These are phyloP conservation scores for Andrena minutula DNA, from an alignment of 2,888 invertebrate species.

Conservation along the genomic window DNA sequence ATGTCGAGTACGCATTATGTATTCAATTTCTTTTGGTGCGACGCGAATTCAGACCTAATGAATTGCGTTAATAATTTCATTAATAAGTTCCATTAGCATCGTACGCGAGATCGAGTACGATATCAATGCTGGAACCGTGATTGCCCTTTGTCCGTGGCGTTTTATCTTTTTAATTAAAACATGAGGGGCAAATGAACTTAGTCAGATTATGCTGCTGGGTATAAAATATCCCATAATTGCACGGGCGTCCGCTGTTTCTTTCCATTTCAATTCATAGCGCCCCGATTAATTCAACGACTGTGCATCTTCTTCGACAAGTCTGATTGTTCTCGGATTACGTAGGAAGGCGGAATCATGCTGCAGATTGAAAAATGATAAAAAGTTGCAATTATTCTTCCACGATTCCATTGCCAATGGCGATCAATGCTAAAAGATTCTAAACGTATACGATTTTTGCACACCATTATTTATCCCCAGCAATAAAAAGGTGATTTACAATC, in stretches of 20 bases:
- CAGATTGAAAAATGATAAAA: background rate
- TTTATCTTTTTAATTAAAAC: constrained; percentile 22
- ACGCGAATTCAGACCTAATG: constrained; percentile 5
- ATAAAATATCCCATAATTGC: background rate
- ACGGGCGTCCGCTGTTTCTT: too few relatives aligned
- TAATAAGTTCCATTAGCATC: constrained; percentile 15
- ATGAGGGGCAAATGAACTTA: background rate
- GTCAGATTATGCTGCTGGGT: background rate
- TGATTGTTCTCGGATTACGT: background rate
- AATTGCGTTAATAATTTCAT: constrained; percentile 18
- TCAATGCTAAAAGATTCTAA: constrained; percentile 20
- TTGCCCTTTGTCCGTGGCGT: constrained; percentile 13
- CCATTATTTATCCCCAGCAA: background rate
- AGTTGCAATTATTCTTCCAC: too few relatives aligned
- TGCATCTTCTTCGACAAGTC: background rate
- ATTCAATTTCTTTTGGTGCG: constrained; percentile 6
- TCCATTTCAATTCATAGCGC: background rate
- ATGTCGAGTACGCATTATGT: constrained; percentile 9
- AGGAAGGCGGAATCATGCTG: background rate
- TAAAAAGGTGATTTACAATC: constrained; percentile 48
- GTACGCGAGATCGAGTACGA: background rate
- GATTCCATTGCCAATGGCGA: background rate
- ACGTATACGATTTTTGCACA: constrained; percentile 20
- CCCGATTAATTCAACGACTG: background rate
- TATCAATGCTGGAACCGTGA: background rate